A percentile compares a stretch with the other conserved stretches of the same genome.
Conservation (phyloP, 2,113 vertebrate species). For the Cyphomyrus plagiostoma region DNA sequence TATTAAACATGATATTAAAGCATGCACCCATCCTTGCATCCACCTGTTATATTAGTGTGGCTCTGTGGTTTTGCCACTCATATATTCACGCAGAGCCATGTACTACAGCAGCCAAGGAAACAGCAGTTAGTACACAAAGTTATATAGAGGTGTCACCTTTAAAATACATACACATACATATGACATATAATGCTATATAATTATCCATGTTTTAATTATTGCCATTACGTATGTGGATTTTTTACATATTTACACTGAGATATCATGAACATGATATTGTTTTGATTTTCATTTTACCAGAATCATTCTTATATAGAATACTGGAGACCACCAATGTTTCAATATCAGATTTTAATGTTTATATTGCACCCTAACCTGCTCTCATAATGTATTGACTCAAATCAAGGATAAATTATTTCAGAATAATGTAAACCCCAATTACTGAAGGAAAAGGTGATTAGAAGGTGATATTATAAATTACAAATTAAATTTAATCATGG, state of each 20-base stretch:
- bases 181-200: not conserved
- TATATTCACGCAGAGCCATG: not conserved
- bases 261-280: not conserved
- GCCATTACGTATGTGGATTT: not conserved
- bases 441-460: not conserved
- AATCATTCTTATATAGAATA: not conserved
- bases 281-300: not conserved
- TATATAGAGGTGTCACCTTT: not conserved
- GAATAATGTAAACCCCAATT: not conserved
- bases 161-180: not conserved
- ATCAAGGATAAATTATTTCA: slow-evolving; percentile 9
- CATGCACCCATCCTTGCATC: not conserved
- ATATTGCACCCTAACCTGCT: not conserved
- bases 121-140: not conserved
- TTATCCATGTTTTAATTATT: not conserved
- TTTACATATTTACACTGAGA: not conserved
- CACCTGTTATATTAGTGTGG: not conserved
- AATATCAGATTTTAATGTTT: not conserved
- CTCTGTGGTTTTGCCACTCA: not conserved
- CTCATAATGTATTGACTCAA: not conserved
- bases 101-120: not conserved
- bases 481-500: not conserved
- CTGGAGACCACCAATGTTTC: not conserved
- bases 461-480: slow-evolving; percentile 6
- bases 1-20: not conserved